Percentiles rank a stretch among this genome's conserved stretches.
These are phyloP conservation scores for Andrena bucephala DNA, from an alignment of 2,888 invertebrate genomes.

Conservation along the genomic window DNA sequence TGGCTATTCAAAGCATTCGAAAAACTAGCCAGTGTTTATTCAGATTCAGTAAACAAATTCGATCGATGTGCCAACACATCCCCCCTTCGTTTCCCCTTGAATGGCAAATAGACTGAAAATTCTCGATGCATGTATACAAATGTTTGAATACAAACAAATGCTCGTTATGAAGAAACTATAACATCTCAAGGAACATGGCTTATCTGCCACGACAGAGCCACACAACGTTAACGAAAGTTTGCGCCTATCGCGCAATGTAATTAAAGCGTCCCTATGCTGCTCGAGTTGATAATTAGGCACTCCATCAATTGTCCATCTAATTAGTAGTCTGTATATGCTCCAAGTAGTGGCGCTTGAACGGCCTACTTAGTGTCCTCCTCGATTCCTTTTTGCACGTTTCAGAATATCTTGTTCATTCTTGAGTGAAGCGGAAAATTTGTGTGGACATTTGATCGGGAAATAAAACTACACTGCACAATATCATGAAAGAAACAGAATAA, in stretches of 20 bases:
- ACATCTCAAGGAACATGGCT: neutral
- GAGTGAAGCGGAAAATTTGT: neutral
- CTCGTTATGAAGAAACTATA: neutral
- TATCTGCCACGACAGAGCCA: slow-evolving; percentile 39
- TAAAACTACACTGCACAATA: too few relatives aligned
- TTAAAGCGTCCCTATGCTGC: slow-evolving; percentile 10
- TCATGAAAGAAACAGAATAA: too few relatives aligned
- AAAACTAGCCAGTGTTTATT: neutral
- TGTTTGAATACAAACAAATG: neutral
- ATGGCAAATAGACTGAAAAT: neutral
- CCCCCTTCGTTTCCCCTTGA: neutral
- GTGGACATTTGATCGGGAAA: too few relatives aligned
- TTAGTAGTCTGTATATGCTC: slow-evolving; percentile 29
- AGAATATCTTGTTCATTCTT: neutral
- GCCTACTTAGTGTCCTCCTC: slow-evolving; percentile 32
- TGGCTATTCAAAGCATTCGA: neutral
- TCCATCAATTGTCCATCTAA: slow-evolving; percentile 21
- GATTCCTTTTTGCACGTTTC: slow-evolving; percentile 15
- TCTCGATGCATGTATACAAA: too few relatives aligned
- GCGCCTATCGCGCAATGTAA: slow-evolving; percentile 19
- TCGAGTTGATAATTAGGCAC: slow-evolving; percentile 38
- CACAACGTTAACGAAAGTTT: slow-evolving; percentile 52
- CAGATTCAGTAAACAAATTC: neutral
- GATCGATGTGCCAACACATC: neutral
- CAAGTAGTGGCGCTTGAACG: slow-evolving; percentile 10